Percentiles rank a stretch among this genome's conserved stretches.
Evolutionary conservation across 2,797 vertebrate genomes (phyloP).

Genomic region (Artibeus lituratus): DNA sequence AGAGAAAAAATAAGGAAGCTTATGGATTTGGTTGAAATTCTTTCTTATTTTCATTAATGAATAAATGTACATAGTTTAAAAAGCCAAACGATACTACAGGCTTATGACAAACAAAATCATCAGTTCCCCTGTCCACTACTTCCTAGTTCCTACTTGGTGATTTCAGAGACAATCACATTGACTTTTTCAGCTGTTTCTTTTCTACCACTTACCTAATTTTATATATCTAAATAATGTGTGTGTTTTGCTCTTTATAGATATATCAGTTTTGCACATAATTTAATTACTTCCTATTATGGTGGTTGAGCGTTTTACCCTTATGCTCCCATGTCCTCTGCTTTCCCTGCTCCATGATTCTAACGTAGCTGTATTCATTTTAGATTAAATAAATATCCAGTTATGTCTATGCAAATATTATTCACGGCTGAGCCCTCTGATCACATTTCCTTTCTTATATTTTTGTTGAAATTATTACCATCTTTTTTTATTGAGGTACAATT

Average conservation of each 20-base stretch:
- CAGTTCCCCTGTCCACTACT: background rate
- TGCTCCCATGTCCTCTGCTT: background rate
- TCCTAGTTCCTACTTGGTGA: background rate
- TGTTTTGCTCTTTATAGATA: background rate
- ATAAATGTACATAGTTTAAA: background rate
- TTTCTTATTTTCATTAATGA: background rate
- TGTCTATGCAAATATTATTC: conserved; percentile 1
- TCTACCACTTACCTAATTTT: background rate
- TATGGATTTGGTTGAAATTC: background rate
- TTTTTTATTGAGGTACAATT: conserved; percentile 24
- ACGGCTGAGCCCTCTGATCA: background rate
- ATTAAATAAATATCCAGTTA: conserved; percentile 36
- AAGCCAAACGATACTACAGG: background rate
- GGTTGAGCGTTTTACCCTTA: background rate
- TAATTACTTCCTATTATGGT: background rate
- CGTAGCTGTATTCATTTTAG: background rate
- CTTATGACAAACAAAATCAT: background rate
- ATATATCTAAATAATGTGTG: background rate
- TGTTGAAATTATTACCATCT: background rate
- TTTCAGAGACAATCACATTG: background rate
- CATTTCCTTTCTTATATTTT: conserved; percentile 26
- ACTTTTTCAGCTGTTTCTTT: background rate
- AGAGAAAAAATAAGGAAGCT: background rate
- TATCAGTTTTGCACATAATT: background rate
- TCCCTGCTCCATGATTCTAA: background rate